phyloP scores from a whole-genome alignment of 2,888 invertebrate genomes.

The Ochropleura plecta region DNA sequence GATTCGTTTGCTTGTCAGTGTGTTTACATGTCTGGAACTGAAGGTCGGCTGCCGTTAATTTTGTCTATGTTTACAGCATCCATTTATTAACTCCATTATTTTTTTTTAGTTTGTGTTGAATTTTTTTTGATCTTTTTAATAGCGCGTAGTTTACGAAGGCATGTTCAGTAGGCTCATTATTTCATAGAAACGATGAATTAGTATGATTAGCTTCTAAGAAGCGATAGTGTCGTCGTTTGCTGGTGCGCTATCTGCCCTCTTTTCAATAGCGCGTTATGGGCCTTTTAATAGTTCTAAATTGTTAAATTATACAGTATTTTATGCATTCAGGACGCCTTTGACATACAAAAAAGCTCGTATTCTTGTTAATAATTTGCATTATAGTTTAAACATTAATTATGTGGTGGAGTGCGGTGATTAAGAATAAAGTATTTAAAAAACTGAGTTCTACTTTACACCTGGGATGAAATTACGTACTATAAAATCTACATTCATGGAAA shows the following conservation, averaged over 20 bases:
- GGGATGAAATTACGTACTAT: not conserved
- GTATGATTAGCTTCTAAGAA: conserved; percentile 69
- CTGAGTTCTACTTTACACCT: not conserved
- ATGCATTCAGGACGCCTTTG: conserved; percentile 72
- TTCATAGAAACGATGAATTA: conserved; percentile 70
- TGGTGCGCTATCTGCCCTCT: conserved; percentile 53
- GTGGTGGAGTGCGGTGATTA: conserved; percentile 14
- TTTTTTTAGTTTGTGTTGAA: conserved; percentile 43
- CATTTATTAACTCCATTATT: conserved; percentile 60
- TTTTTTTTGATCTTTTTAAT: conserved; percentile 22
- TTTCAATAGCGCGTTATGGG: conserved; percentile 68
- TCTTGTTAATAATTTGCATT: conserved; percentile 46
- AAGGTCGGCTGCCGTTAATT: conserved; percentile 73
- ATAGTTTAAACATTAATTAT: conserved; percentile 39
- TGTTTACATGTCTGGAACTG: conserved; percentile 74
- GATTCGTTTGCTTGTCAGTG: conserved; percentile 73
- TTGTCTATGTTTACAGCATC: conserved; percentile 70
- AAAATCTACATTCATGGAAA: not conserved
- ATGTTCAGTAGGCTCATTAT: conserved; percentile 29
- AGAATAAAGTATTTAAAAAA: conserved; percentile 8
- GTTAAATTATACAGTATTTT: conserved; percentile 72
- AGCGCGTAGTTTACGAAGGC: conserved; percentile 7
- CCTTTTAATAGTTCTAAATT: conserved; percentile 75
- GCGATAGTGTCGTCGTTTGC: conserved; percentile 42
- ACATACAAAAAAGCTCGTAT: conserved; percentile 49